A percentile compares a stretch with the other conserved stretches of the same genome.
Evolutionary conservation across 2,113 vertebrate genomes (phyloP).

Genomic region (Eonycteris spelaea): DNA sequence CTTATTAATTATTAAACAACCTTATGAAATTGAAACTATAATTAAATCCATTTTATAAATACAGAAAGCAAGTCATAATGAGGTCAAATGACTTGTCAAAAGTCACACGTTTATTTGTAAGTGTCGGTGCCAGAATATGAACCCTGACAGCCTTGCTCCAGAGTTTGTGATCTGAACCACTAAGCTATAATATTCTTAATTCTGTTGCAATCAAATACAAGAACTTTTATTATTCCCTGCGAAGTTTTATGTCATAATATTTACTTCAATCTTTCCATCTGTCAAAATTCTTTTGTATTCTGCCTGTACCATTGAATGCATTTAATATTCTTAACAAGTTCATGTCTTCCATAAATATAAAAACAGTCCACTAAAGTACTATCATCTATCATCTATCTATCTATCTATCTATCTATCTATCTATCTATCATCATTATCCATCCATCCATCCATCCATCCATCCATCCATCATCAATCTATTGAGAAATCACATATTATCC

Average conservation of each 20-base stretch:
- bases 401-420: too few relatives aligned
- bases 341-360: conserved; percentile 1
- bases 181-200: neutral
- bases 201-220: neutral
- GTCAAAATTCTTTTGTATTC: neutral
- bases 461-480: neutral
- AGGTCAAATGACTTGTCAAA: neutral
- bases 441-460: neutral
- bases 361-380: conserved; percentile 11
- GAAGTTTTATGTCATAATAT: neutral
- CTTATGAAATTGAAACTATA: neutral
- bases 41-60: neutral
- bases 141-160: neutral
- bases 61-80: neutral
- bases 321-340: neutral
- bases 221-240: neutral
- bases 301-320: neutral
- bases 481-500: neutral
- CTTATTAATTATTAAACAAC: neutral
- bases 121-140: neutral
- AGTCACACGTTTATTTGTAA: neutral
- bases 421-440: neutral
- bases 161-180: neutral
- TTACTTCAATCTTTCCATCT: neutral
- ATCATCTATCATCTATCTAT: too few relatives aligned